Base-by-base conservation (phyloP, 2,888 invertebrate species). In the Corbicula japonica region DNA sequence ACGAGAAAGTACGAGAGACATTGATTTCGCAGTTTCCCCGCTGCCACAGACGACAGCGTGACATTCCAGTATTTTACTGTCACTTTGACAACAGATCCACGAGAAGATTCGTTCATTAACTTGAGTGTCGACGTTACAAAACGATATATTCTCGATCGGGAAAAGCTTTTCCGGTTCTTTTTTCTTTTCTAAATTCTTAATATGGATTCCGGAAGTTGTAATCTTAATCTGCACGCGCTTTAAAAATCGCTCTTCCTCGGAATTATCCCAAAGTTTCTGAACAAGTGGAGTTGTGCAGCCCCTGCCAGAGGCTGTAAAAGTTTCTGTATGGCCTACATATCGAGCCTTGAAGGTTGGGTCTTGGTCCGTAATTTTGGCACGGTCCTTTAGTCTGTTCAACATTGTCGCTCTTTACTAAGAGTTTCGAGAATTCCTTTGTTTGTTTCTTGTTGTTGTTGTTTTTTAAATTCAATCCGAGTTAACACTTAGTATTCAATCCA, bases 251-350 rank as follows among this genome's bases (percentile, higher is more conserved):
- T 92, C 91, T 1, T 83, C 87, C 4, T 83, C 85, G 6, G 89
- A 80, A 65, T 89, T 90, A 70, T 92, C 91, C 92, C 92, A 91
- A 0, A 92, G 80, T 56, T 76, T 80, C 79, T 90, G 90, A 0
- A 91, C 89, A 1, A 89, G 87, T 6, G 74, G 60, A 0, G 82
- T 83, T 2, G 90, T 87, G 56, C 92, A 92, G 12, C 92, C 92
- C 38, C 79, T 83, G 6, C 91, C 91, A 21, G 75, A 84, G 5
- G 90, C 87, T 0, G 83, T 77, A 71, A 85, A 91, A 0, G 90
- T 90, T 66, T 90, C 91, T 8, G 83, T 83, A 58, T 73, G 71
- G 4, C 92, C 92, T 2, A 91, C 81, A 66, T 90, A 91, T 15
- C 89, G 71, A 4, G 87, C 91, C 38, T 85, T 84, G 44, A 91